Conservation (phyloP, 2,113 vertebrate genomes). For the Xiphophorus hellerii region DNA sequence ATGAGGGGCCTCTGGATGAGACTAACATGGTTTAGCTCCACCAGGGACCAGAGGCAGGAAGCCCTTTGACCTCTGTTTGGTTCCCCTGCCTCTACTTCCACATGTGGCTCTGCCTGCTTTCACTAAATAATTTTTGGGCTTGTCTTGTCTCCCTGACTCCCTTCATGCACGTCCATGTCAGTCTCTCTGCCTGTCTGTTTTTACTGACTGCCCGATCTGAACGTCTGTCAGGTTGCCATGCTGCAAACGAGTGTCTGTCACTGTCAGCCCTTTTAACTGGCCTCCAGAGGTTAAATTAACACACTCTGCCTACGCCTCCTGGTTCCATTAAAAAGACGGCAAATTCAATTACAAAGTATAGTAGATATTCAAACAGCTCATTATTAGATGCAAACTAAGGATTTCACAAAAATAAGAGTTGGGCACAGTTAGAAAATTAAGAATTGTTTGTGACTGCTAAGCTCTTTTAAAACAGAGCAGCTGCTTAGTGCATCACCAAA, state of each 20-base stretch:
- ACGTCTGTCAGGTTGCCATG: constrained; percentile 1
- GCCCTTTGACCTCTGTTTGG: constrained; percentile 68
- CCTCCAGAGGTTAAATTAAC: constrained; percentile 12
- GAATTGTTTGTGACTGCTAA: not conserved
- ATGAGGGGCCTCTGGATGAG: constrained; percentile 38
- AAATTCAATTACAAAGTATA: not conserved
- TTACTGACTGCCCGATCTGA: not conserved
- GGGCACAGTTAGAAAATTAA: not conserved
- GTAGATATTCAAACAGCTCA: not conserved
- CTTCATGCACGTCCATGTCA: constrained; percentile 18
- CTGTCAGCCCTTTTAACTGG: not conserved
- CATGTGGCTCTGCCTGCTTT: constrained; percentile 57
- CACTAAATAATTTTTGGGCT: constrained; percentile 40
- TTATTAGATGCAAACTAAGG: not conserved
- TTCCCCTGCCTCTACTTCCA: constrained; percentile 71
- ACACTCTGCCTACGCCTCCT: not conserved
- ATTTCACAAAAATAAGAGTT: not conserved
- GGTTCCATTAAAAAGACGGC: not conserved
- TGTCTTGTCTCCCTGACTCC: constrained; percentile 27
- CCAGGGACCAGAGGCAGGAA: constrained; percentile 72
- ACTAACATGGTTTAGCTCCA: constrained; percentile 61
- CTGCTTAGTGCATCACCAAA: not conserved
- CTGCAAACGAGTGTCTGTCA: not conserved
- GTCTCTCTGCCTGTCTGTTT: constrained; percentile 4
- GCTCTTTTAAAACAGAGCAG: not conserved